Evolutionary conservation across 2,113 vertebrate genomes (phyloP).

Genomic region (Hippocampus zosterae): DNA sequence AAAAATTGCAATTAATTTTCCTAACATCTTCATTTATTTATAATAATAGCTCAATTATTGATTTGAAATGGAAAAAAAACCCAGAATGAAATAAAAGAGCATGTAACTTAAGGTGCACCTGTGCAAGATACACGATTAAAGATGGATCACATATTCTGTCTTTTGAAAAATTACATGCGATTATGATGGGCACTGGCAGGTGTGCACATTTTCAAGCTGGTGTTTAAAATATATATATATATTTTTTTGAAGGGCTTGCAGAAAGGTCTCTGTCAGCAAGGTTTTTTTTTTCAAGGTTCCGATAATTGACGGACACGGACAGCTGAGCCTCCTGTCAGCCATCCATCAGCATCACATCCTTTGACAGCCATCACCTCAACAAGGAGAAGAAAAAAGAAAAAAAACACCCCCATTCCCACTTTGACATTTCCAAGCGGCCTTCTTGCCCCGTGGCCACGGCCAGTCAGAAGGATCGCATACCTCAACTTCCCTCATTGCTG

Average conservation of each 20-base stretch:
- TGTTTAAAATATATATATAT: too few species aligned
- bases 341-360: slow-evolving; percentile 18
- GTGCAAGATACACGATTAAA: too few species aligned
- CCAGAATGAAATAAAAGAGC: too few species aligned
- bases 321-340: slow-evolving; percentile 21
- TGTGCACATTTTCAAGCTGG: too few species aligned
- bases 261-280: slow-evolving; percentile 21
- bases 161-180: neutral
- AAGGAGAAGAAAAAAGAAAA: neutral
- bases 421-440: slow-evolving; percentile 9
- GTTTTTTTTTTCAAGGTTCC: neutral
- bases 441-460: neutral
- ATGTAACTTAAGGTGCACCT: too few species aligned
- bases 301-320: slow-evolving; percentile 17
- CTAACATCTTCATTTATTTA: too few species aligned
- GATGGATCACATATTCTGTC: too few species aligned
- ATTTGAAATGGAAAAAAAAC: too few species aligned
- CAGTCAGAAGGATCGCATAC: slow-evolving; percentile 4
- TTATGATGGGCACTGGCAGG: neutral
- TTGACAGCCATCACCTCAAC: slow-evolving; percentile 15
- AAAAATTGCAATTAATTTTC: too few species aligned
- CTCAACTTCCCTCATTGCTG: slow-evolving; percentile 21
- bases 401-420: too few species aligned
- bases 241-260: neutral
- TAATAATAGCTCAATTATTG: too few species aligned